Conservation (phyloP, 1,140 invertebrate species). For the Drosophila watanabei region DNA sequence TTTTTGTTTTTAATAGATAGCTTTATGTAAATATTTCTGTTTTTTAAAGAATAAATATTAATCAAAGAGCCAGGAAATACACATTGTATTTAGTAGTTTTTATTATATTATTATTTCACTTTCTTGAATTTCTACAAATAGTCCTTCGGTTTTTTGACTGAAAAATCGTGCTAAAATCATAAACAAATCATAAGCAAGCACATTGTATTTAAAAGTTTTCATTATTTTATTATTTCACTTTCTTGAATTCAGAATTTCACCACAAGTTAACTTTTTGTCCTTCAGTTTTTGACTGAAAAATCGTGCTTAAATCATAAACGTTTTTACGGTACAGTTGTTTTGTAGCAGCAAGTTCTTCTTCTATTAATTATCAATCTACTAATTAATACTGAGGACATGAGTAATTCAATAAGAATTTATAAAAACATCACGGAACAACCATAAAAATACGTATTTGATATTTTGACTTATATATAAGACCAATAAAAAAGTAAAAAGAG, state of each 20-base stretch:
- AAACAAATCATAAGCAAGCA: too few relatives aligned
- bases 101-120: too few relatives aligned
- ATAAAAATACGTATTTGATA: neutral
- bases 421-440: neutral
- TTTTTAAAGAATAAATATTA: too few relatives aligned
- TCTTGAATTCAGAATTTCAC: neutral
- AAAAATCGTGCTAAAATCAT: too few relatives aligned
- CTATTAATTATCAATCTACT: slow-evolving; percentile 20
- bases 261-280: neutral
- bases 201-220: too few relatives aligned
- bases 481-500: neutral
- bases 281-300: neutral
- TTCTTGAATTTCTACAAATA: too few relatives aligned
- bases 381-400: slow-evolving; percentile 17
- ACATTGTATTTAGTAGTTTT: too few relatives aligned
- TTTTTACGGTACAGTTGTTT: neutral
- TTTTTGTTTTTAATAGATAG: too few relatives aligned
- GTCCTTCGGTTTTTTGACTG: too few relatives aligned
- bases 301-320: slow-evolving; percentile 5
- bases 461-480: neutral
- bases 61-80: too few relatives aligned
- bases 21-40: too few relatives aligned
- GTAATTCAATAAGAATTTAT: neutral
- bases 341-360: neutral
- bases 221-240: too few relatives aligned